Percentiles rank a stretch among this genome's conserved stretches.
These are phyloP conservation scores for Megastigmus dorsalis DNA, from an alignment of 2,888 invertebrate genomes.

Conservation along the genomic window DNA sequence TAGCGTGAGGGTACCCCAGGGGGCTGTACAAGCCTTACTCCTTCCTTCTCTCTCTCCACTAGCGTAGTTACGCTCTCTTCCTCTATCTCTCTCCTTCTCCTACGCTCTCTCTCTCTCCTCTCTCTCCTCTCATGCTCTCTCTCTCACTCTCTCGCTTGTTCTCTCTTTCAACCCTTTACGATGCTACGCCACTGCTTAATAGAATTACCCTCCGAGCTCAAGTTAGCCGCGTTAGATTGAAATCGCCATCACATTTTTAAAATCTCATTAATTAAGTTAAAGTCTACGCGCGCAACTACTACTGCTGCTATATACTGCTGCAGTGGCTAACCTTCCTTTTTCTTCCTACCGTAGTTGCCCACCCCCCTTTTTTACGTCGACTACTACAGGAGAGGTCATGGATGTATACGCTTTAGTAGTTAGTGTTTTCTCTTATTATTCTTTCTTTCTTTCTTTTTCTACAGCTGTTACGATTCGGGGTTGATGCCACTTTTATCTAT, in stretches of 20 bases:
- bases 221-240: constrained; percentile 71
- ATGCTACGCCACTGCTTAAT: constrained; percentile 72
- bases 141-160: constrained; percentile 38
- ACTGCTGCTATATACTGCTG: constrained; percentile 4
- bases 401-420: background rate
- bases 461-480: constrained; percentile 14
- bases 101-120: constrained; percentile 48
- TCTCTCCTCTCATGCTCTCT: constrained; percentile 34
- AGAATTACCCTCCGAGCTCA: constrained; percentile 73
- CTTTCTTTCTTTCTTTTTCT: constrained; percentile 27
- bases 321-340: background rate
- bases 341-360: too few species aligned
- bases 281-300: constrained; percentile 7
- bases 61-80: constrained; percentile 42
- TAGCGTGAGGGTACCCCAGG: constrained; percentile 75
- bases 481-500: background rate
- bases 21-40: constrained; percentile 68
- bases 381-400: background rate
- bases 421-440: background rate
- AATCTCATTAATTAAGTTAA: constrained; percentile 65
- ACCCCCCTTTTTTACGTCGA: background rate
- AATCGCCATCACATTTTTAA: constrained; percentile 71
- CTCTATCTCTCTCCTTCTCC: constrained; percentile 46
- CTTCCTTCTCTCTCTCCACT: constrained; percentile 43
- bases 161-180: constrained; percentile 72